These are phyloP conservation scores for Nudaria mundana DNA, from an alignment of 2,888 invertebrate species.

Conservation along the genomic window DNA sequence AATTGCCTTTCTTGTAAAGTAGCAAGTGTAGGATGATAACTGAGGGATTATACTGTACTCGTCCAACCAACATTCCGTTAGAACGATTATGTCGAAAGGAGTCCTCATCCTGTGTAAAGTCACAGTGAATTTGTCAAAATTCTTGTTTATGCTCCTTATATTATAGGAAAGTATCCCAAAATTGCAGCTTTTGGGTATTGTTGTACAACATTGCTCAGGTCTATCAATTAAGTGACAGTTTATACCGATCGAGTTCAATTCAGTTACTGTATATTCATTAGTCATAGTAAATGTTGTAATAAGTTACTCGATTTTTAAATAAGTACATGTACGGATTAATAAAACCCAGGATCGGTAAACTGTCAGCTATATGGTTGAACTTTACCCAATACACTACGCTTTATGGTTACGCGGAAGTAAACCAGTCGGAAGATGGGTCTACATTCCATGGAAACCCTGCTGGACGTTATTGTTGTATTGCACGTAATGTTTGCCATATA, in stretches of 20 bases:
- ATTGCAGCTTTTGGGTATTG: neutral
- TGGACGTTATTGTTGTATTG: too few relatives aligned
- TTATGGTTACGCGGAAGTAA: too few relatives aligned
- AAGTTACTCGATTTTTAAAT: too few relatives aligned
- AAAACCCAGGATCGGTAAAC: too few relatives aligned
- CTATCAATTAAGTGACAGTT: constrained; percentile 2
- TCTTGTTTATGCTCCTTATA: constrained; percentile 16
- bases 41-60: constrained; percentile 5
- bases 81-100: neutral
- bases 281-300: too few relatives aligned
- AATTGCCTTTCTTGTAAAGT: constrained; percentile 4
- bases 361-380: too few relatives aligned
- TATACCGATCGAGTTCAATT: neutral
- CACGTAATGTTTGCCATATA: too few relatives aligned
- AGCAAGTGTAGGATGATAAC: constrained; percentile 4
- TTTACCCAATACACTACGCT: too few relatives aligned
- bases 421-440: too few relatives aligned
- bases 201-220: neutral
- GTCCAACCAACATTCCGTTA: neutral
- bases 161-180: constrained; percentile 15
- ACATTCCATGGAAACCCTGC: too few relatives aligned
- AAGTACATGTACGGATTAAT: too few relatives aligned
- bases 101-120: neutral
- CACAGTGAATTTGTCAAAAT: constrained; percentile 11
- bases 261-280: too few relatives aligned